Evolutionary conservation across 2,888 invertebrate genomes (phyloP).

Genomic region (Troilus luridus): DNA sequence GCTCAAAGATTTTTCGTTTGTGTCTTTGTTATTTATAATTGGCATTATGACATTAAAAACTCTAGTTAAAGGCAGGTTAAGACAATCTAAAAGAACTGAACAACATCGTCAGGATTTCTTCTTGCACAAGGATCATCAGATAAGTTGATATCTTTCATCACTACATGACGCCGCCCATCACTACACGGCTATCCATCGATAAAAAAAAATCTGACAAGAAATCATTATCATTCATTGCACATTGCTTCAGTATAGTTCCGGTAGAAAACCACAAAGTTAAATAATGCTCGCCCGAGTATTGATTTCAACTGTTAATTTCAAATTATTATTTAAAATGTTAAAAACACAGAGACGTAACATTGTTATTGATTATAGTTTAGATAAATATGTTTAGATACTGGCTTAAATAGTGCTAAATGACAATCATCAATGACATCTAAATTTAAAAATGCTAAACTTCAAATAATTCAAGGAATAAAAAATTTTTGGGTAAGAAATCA

Average conservation of each 20-base stretch:
- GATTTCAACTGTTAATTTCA: background rate
- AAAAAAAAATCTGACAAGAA: slow-evolving; percentile 1
- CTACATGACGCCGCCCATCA: background rate
- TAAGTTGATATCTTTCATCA: background rate
- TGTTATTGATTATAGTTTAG: no score
- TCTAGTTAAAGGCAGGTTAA: background rate
- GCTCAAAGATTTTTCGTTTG: no score
- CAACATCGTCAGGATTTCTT: background rate
- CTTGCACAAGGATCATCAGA: background rate
- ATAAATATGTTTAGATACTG: no score
- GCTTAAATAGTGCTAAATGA: no score
- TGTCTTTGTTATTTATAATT: background rate
- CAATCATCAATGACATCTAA: no score
- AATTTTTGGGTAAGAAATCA: no score
- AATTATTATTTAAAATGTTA: no score
- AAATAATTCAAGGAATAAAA: no score
- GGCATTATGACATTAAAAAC: background rate
- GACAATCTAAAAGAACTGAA: background rate
- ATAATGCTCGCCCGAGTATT: background rate
- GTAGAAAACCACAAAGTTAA: background rate
- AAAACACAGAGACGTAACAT: no score
- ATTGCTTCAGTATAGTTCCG: background rate
- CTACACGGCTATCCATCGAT: background rate
- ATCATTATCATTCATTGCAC: background rate
- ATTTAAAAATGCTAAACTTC: no score